Conservation (phyloP, 2,113 vertebrate species). For the Podarcis muralis region DNA sequence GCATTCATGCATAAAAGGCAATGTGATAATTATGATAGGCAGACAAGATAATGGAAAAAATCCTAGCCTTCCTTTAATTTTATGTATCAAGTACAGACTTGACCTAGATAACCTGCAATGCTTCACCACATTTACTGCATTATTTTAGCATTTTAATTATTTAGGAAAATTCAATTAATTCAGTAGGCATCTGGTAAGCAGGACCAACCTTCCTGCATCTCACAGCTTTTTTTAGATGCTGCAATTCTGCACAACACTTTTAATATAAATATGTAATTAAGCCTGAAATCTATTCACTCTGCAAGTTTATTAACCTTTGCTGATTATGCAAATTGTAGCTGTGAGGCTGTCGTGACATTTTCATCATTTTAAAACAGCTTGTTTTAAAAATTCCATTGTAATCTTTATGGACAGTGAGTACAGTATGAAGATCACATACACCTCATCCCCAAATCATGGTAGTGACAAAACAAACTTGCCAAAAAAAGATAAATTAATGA, state of each 20-base stretch:
- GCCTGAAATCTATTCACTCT: constrained; percentile 42
- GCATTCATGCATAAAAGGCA: constrained; percentile 87
- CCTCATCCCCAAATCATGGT: constrained; percentile 26
- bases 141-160: constrained; percentile 77
- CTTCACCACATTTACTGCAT: constrained; percentile 78
- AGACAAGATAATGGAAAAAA: constrained; percentile 90
- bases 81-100: constrained; percentile 78
- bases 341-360: constrained; percentile 43
- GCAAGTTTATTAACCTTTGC: constrained; percentile 51
- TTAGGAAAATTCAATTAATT: constrained; percentile 69
- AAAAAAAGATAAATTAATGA: background rate
- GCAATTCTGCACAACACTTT: constrained; percentile 45
- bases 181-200: constrained; percentile 52
- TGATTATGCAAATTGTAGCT: constrained; percentile 49
- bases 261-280: constrained; percentile 42
- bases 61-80: constrained; percentile 81
- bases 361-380: constrained; percentile 45
- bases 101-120: constrained; percentile 80
- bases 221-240: constrained; percentile 27
- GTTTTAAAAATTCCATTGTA: constrained; percentile 34
- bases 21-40: constrained; percentile 83
- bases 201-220: constrained; percentile 39
- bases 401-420: constrained; percentile 20
- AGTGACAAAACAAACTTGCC: background rate
- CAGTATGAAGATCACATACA: constrained; percentile 27